A percentile compares a stretch with the other conserved stretches of the same genome.
Conservation (phyloP, 1,140 invertebrate genomes). For the Dinothrombium tinctorium region DNA sequence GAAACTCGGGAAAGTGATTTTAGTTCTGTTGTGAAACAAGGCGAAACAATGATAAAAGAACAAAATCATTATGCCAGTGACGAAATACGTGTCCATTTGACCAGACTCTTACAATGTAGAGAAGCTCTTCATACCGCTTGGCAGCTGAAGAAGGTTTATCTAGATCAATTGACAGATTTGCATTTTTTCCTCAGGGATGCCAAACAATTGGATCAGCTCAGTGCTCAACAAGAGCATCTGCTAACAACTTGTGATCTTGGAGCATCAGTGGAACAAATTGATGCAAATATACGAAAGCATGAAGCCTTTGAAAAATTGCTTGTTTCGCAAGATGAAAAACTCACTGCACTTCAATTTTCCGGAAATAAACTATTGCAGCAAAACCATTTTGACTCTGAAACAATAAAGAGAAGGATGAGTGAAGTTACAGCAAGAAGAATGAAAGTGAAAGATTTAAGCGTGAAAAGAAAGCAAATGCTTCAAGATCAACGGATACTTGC, state of each 20-base stretch:
- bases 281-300: conserved; percentile 61
- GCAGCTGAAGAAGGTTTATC: conserved; percentile 63
- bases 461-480: no score
- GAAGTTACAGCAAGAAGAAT: no score
- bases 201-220: conserved; percentile 70
- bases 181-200: conserved; percentile 86
- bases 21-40: no score
- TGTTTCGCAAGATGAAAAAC: conserved; percentile 61
- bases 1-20: conserved; percentile 76
- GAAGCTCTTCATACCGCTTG: conserved; percentile 54
- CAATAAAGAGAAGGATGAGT: no score
- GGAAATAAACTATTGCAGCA: no score
- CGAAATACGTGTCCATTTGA: conserved; percentile 42
- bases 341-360: conserved; percentile 54
- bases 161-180: conserved; percentile 80
- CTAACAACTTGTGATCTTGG: conserved; percentile 19
- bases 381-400: no score
- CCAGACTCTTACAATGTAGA: conserved; percentile 46
- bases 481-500: no score
- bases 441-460: no score
- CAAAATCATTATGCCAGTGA: conserved; percentile 50
- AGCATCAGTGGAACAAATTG: conserved; percentile 51
- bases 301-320: conserved; percentile 70
- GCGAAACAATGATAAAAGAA: conserved; percentile 55
- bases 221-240: conserved; percentile 55